Evolutionary conservation across 1,140 invertebrate species (phyloP).

Genomic region (Gerris buenoi): DNA sequence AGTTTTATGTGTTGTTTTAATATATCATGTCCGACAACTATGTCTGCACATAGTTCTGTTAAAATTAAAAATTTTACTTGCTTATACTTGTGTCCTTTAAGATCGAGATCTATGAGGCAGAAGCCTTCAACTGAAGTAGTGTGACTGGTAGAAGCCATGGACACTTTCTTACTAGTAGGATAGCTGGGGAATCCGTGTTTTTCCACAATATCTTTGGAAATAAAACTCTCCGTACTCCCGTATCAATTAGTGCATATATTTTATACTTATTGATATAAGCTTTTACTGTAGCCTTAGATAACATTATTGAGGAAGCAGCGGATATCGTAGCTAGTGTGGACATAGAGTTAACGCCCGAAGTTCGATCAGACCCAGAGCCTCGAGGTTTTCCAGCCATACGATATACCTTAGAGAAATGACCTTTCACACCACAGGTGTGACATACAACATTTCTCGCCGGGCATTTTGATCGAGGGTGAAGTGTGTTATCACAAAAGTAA

Average conservation of each 20-base stretch:
- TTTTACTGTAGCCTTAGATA: constrained; percentile 5
- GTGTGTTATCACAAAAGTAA: constrained; percentile 1
- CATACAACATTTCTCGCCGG: not conserved
- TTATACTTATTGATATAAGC: constrained; percentile 9
- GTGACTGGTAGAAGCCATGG: constrained; percentile 13
- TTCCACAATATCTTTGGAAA: not conserved
- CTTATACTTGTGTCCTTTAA: constrained; percentile 7
- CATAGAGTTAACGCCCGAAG: not conserved
- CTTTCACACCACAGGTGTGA: not conserved
- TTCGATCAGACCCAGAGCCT: not conserved
- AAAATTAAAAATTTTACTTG: constrained; percentile 6
- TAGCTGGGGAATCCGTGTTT: not conserved
- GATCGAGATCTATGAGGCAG: constrained; percentile 5
- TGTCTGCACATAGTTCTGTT: constrained; percentile 6
- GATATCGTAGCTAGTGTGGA: not conserved
- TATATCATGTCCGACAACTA: constrained; percentile 9
- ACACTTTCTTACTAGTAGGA: constrained; percentile 4
- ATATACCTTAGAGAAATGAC: constrained; percentile 6
- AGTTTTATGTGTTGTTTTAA: constrained; percentile 2
- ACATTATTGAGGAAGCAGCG: not conserved
- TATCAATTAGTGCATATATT: constrained; percentile 6
- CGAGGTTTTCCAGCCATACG: not conserved
- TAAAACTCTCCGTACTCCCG: constrained; percentile 11
- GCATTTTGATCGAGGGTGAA: constrained; percentile 2
- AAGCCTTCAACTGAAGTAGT: not conserved